A percentile compares a stretch with the other conserved stretches of the same genome.
Conservation (phyloP, 2,888 invertebrate species). For the Podotricha telesiphe region DNA sequence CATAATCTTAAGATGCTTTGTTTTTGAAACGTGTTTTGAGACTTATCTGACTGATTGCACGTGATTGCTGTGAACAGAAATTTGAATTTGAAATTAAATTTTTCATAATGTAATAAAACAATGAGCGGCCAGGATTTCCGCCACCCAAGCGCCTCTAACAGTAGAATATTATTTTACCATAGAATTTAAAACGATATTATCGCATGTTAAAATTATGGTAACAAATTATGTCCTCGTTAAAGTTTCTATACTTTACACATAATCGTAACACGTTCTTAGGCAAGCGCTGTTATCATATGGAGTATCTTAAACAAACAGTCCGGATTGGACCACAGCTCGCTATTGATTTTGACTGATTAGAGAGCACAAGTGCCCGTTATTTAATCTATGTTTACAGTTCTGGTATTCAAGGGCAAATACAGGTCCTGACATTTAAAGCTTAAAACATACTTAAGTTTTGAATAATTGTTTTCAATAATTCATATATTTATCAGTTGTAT, state of each 20-base stretch:
- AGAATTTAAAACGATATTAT: background rate
- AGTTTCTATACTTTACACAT: constrained; percentile 36
- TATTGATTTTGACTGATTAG: constrained; percentile 76
- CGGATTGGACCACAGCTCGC: constrained; percentile 54
- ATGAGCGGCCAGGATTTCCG: no score
- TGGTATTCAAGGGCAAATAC: constrained; percentile 45
- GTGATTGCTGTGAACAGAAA: background rate
- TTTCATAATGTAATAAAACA: no score
- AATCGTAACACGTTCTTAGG: constrained; percentile 40
- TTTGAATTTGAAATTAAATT: background rate
- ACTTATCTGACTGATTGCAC: background rate
- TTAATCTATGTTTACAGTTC: constrained; percentile 47
- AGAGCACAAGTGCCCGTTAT: constrained; percentile 51
- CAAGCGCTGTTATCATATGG: constrained; percentile 56
- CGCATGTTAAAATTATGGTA: no score
- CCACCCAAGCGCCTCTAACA: background rate
- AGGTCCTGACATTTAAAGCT: constrained; percentile 38
- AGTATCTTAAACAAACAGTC: constrained; percentile 66
- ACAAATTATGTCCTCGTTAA: constrained; percentile 18
- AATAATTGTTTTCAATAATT: constrained; percentile 4
- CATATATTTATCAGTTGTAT: constrained; percentile 1
- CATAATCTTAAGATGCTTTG: constrained; percentile 9
- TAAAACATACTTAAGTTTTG: constrained; percentile 22
- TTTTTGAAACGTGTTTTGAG: background rate
- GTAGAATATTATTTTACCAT: background rate